These are phyloP conservation scores for Actenoides lindsayi DNA, from an alignment of 2,113 vertebrate species.

Conservation along the genomic window DNA sequence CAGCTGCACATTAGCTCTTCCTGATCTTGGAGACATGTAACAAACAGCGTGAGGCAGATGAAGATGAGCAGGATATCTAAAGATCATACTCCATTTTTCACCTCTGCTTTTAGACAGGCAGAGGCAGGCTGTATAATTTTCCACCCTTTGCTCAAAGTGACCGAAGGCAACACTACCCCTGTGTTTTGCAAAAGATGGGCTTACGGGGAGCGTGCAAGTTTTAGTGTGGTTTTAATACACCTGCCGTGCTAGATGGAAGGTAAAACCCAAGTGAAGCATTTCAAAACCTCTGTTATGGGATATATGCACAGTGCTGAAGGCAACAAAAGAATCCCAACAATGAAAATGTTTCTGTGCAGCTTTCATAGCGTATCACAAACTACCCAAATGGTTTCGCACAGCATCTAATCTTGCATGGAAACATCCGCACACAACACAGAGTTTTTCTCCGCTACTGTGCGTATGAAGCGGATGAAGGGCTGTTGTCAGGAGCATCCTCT, in stretches of 20 bases:
- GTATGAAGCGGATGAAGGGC: not conserved
- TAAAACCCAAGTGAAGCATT: not conserved
- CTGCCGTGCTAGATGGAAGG: not conserved
- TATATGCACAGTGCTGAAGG: not conserved
- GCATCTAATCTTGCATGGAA: not conserved
- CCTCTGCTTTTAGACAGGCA: not conserved
- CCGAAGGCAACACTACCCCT: not conserved
- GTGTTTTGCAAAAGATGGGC: not conserved
- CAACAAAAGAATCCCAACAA: not conserved
- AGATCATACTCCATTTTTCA: not conserved
- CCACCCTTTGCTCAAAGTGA: not conserved
- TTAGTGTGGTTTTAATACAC: not conserved
- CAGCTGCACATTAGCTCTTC: rapidly evolving
- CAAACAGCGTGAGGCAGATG: not conserved
- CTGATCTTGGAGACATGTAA: rapidly evolving
- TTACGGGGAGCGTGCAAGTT: not conserved
- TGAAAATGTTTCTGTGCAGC: not conserved
- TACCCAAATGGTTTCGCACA: not conserved
- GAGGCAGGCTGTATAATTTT: not conserved
- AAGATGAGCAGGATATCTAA: not conserved
- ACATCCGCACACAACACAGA: rapidly evolving
- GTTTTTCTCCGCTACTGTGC: not conserved
- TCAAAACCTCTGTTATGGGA: not conserved
- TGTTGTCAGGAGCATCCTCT: rapidly evolving
- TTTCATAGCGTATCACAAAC: not conserved